These are phyloP conservation scores for Nipponacmea schrenckii DNA, from an alignment of 2,888 invertebrate species.

Conservation along the genomic window DNA sequence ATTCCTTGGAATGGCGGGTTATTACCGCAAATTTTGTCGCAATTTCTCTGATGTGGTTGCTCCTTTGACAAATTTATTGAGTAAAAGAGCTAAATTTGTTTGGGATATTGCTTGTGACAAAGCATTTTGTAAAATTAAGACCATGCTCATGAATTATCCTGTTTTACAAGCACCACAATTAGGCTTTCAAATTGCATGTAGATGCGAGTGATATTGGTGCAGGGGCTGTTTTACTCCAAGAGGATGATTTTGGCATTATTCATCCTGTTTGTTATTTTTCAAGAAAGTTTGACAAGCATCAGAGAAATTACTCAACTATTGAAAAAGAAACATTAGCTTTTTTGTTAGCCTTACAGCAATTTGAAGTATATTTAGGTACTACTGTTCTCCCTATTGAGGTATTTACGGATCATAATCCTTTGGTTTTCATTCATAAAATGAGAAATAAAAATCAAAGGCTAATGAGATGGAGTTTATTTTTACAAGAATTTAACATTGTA, in stretches of 20 bases:
- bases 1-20: constrained; percentile 31
- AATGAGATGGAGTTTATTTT: constrained; percentile 28
- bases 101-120: constrained; percentile 49
- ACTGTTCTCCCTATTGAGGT: constrained; percentile 22
- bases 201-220: constrained; percentile 41
- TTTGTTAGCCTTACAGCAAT: constrained; percentile 36
- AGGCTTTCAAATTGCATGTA: constrained; percentile 32
- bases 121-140: constrained; percentile 53
- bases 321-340: constrained; percentile 38
- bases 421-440: constrained; percentile 31
- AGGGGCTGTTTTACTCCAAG: constrained; percentile 40
- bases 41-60: constrained; percentile 26
- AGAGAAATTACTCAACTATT: constrained; percentile 37
- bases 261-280: constrained; percentile 36
- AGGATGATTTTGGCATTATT: constrained; percentile 30
- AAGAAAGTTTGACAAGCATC: constrained; percentile 32
- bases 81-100: constrained; percentile 28
- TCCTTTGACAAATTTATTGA: constrained; percentile 20
- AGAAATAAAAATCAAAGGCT: constrained; percentile 30
- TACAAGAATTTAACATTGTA: constrained; percentile 28
- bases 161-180: constrained; percentile 26
- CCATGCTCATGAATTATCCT: constrained; percentile 22
- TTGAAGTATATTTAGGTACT: constrained; percentile 27
- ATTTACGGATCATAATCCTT: constrained; percentile 35
- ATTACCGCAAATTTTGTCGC: constrained; percentile 30